These are phyloP conservation scores for Tokudaia muenninki DNA, from an alignment of 2,797 vertebrate species.

Conservation along the genomic window DNA sequence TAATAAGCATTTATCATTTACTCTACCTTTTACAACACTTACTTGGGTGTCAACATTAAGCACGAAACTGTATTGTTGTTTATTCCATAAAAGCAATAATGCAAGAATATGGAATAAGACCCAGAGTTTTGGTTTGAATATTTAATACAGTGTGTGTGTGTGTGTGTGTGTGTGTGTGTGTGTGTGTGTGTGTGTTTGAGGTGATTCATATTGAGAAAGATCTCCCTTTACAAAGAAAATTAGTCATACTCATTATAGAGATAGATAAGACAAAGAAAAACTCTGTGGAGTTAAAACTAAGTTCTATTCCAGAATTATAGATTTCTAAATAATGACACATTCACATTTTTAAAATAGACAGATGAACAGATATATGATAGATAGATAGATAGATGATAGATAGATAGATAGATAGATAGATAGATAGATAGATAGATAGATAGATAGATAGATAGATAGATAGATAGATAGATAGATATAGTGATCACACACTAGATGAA, in stretches of 20 bases:
- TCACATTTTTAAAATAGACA: neutral
- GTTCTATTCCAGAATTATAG: neutral
- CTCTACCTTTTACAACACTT: conserved; percentile 7
- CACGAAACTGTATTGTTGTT: neutral
- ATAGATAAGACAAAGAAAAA: neutral
- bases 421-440: neutral
- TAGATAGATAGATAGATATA: neutral
- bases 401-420: neutral
- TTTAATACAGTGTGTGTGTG: neutral
- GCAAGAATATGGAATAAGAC: neutral
- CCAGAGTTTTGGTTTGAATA: neutral
- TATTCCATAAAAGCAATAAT: conserved; percentile 41
- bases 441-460: neutral
- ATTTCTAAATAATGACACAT: conserved; percentile 6
- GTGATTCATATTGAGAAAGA: neutral
- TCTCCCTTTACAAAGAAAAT: neutral
- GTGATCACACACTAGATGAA: too few species aligned
- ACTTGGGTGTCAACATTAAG: conserved; percentile 12
- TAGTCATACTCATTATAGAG: neutral
- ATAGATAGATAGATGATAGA: neutral
- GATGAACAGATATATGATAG: neutral
- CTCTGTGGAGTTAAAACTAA: conserved; percentile 30
- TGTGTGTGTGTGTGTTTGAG: neutral
- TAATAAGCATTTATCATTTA: conserved; percentile 14
- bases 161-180: too few species aligned